Percentiles rank a stretch among this genome's conserved stretches.
Evolutionary conservation across 2,888 invertebrate species (phyloP).

Genomic region (Pristionchus entomophagus): DNA sequence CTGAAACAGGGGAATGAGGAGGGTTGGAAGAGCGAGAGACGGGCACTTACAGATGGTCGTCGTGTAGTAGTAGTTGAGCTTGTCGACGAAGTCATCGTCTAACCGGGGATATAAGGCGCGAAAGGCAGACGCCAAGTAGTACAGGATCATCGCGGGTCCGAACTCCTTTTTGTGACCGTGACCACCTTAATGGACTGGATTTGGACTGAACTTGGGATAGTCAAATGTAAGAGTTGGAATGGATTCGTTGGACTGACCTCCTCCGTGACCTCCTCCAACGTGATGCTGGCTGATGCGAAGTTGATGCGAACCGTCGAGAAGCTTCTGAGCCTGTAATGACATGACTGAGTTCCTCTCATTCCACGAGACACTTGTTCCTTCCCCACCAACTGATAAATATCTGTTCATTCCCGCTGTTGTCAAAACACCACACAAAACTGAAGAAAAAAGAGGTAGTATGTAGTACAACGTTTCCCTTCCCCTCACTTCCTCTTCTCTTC

Average conservation of each 20-base stretch:
- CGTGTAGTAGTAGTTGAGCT: conserved; percentile 76
- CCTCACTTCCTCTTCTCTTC: conserved; percentile 42
- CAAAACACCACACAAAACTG: conserved; percentile 12
- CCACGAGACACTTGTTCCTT: not conserved
- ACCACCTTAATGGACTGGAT: conserved; percentile 54
- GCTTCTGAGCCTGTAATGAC: conserved; percentile 71
- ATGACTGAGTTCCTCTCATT: conserved; percentile 12
- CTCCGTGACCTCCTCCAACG: conserved; percentile 72
- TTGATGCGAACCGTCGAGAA: conserved; percentile 76
- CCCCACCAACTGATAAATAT: conserved; percentile 1
- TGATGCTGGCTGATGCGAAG: conserved; percentile 75
- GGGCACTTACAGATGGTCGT: conserved; percentile 73
- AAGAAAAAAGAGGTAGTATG: not conserved
- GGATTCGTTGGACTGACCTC: conserved; percentile 54
- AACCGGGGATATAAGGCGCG: conserved; percentile 75
- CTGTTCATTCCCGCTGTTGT: not conserved
- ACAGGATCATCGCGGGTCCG: conserved; percentile 76
- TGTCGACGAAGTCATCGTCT: conserved; percentile 76
- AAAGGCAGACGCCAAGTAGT: conserved; percentile 76
- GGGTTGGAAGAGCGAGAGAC: not conserved
- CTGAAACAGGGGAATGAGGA: conserved; percentile 61
- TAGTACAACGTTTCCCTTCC: conserved; percentile 21
- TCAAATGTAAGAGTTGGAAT: not conserved
- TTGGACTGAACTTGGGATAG: not conserved
- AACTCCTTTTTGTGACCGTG: conserved; percentile 76